phyloP scores from a whole-genome alignment of 2,113 vertebrate genomes.

The Dolichotis patagonum region DNA sequence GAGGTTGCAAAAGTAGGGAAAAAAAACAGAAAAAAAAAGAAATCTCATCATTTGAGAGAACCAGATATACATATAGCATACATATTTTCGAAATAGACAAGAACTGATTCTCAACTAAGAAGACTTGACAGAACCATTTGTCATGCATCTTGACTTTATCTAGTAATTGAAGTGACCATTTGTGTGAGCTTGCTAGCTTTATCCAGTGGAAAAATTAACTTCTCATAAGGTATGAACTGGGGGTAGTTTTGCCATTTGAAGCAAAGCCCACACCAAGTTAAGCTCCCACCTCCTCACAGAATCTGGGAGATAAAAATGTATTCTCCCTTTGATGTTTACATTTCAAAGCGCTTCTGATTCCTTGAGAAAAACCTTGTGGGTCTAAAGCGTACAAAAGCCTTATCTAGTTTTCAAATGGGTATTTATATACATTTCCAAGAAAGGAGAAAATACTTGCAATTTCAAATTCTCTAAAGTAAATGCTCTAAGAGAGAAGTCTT shows the following conservation, averaged over 20 bases:
- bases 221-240: neutral
- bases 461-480: neutral
- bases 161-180: neutral
- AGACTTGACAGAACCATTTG: neutral
- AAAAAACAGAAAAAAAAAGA: neutral
- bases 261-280: neutral
- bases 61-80: neutral
- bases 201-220: slow-evolving; percentile 8
- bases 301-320: neutral
- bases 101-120: neutral
- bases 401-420: neutral
- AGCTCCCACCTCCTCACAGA: neutral
- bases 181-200: neutral
- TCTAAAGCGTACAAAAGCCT: neutral
- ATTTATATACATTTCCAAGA: neutral
- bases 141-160: neutral
- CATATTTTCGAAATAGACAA: slow-evolving; percentile 30
- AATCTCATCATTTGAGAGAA: neutral
- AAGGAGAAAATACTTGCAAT: neutral
- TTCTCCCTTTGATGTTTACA: neutral
- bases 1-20: neutral
- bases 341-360: neutral
- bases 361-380: neutral
- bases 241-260: slow-evolving; percentile 3
- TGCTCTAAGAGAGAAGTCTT: neutral